Evolutionary conservation across 2,113 vertebrate species (phyloP).

Genomic region (Nothocercus nigrocapillus): DNA sequence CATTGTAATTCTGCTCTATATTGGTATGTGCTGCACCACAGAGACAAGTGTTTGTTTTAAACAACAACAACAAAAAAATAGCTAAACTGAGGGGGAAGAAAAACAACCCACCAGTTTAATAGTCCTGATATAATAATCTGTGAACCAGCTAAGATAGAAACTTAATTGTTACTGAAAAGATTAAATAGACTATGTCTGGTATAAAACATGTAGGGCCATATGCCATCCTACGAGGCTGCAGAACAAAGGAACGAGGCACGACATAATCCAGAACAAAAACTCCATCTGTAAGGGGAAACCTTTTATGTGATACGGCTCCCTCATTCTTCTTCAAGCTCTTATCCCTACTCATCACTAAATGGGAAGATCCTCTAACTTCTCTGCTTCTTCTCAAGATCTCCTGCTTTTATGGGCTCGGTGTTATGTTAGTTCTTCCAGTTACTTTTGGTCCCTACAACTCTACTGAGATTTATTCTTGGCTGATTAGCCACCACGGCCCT

Average conservation of each 20-base stretch:
- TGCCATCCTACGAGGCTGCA: not conserved
- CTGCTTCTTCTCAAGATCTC: not conserved
- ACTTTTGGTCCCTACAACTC: rapidly evolving
- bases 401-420: not conserved
- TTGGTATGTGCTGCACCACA: slow-evolving; percentile 75
- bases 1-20: slow-evolving; percentile 83
- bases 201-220: slow-evolving; percentile 52
- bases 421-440: not conserved
- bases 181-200: slow-evolving; percentile 63
- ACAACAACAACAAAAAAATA: slow-evolving; percentile 74
- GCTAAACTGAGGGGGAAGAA: slow-evolving; percentile 47
- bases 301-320: not conserved
- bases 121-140: slow-evolving; percentile 70
- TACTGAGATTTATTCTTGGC: not conserved
- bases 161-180: slow-evolving; percentile 75
- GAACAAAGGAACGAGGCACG: slow-evolving; percentile 17
- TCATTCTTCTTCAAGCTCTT: not conserved
- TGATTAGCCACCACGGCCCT: rapidly evolving
- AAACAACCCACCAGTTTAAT: slow-evolving; percentile 66
- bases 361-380: not conserved
- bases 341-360: not conserved
- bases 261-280: slow-evolving; percentile 22
- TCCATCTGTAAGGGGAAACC: not conserved
- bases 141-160: slow-evolving; percentile 65
- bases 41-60: slow-evolving; percentile 80